Conservation (phyloP, 2,113 vertebrate species). For the Trematocara unimaculatum region DNA sequence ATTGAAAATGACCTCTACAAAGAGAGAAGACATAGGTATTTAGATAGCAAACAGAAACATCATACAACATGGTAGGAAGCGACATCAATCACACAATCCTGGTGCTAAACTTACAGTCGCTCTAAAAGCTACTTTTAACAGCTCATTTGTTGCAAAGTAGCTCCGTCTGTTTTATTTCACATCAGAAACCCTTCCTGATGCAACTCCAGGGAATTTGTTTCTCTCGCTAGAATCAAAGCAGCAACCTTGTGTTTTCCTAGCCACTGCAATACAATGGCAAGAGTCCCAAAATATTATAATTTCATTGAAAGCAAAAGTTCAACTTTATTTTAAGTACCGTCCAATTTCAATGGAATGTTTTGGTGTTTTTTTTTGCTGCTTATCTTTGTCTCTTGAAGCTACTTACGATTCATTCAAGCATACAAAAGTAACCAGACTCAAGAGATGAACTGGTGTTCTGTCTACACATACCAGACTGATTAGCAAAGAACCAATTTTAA, state of each 20-base stretch:
- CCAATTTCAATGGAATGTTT: background rate
- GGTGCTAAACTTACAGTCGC: background rate
- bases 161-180: background rate
- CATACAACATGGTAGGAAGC: background rate
- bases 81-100: background rate
- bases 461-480: accelerated
- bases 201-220: background rate
- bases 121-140: background rate
- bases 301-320: background rate
- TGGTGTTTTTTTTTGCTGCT: background rate
- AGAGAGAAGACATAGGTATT: background rate
- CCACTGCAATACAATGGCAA: background rate
- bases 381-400: background rate
- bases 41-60: background rate
- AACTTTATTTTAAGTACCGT: background rate
- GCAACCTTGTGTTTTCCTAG: background rate
- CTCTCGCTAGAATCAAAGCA: background rate
- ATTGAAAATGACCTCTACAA: background rate
- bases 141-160: background rate
- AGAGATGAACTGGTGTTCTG: background rate
- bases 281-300: background rate
- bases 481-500: background rate
- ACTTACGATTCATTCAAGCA: background rate
- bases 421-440: background rate
- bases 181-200: background rate